A percentile compares a stretch with the other conserved stretches of the same genome.
phyloP scores from a whole-genome alignment of 2,888 invertebrate species.

The Drosophila kanekoi region DNA sequence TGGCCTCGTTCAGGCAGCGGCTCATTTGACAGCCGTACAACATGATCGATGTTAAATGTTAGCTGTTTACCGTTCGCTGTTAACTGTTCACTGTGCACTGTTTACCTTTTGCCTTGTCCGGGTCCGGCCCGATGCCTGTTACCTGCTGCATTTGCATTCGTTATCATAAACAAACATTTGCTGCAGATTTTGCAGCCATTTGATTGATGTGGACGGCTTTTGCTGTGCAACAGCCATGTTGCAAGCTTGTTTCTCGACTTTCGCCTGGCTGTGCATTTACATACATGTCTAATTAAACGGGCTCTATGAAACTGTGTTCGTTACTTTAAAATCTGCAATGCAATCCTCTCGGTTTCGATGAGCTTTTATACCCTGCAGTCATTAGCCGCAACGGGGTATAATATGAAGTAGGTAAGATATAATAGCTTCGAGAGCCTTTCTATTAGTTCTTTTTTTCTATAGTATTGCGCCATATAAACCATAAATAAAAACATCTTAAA shows the following conservation, averaged over 20 bases:
- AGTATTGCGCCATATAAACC: no score
- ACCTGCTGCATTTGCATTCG: slow-evolving; percentile 70
- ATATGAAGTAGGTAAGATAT: no score
- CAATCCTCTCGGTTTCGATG: no score
- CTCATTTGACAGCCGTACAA: slow-evolving; percentile 74
- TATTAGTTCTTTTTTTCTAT: no score
- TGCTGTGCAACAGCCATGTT: slow-evolving; percentile 1
- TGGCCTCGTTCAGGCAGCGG: slow-evolving; percentile 56
- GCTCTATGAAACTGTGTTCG: not conserved
- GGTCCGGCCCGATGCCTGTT: slow-evolving; percentile 13
- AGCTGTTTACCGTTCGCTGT: slow-evolving; percentile 34
- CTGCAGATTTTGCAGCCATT: slow-evolving; percentile 30
- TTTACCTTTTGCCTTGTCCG: slow-evolving; percentile 8
- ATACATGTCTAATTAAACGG: slow-evolving; percentile 14
- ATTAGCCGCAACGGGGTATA: no score
- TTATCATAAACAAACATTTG: slow-evolving; percentile 65
- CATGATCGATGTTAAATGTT: slow-evolving; percentile 69
- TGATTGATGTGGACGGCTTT: slow-evolving; percentile 52
- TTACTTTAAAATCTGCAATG: no score
- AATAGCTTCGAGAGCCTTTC: no score
- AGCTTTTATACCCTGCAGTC: no score
- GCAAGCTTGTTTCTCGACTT: slow-evolving; percentile 9
- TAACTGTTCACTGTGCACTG: slow-evolving; percentile 31
- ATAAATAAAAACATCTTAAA: no score
- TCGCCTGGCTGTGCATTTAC: not conserved